Percentiles rank a stretch among this genome's conserved stretches.
Evolutionary conservation across 2,797 vertebrate species (phyloP).

Genomic region (Megaceryle alcyon): DNA sequence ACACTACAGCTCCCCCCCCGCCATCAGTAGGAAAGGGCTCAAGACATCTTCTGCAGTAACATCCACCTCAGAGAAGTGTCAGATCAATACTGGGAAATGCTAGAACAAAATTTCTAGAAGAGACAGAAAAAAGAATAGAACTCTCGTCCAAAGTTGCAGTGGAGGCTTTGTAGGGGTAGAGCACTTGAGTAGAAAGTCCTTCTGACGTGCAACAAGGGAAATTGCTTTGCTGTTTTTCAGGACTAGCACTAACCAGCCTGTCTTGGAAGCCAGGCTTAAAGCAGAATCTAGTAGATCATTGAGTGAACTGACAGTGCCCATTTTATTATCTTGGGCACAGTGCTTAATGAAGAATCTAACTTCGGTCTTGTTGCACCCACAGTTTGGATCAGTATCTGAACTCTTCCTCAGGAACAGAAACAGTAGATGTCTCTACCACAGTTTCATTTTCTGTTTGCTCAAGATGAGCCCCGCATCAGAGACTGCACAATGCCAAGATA

Average conservation of each 20-base stretch:
- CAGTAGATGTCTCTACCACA: background rate
- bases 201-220: background rate
- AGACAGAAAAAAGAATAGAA: background rate
- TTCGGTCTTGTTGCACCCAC: background rate
- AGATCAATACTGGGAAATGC: background rate
- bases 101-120: background rate
- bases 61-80: background rate
- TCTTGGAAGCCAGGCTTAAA: background rate
- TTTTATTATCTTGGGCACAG: background rate
- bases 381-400: background rate
- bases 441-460: background rate
- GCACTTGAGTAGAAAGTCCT: background rate
- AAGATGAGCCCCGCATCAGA: background rate
- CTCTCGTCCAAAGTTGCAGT: background rate
- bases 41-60: background rate
- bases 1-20: background rate
- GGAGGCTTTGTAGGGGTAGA: fast-evolving
- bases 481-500: background rate
- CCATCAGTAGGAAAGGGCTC: background rate
- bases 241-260: background rate
- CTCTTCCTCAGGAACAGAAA: background rate
- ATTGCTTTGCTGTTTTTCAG: background rate
- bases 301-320: background rate
- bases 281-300: background rate
- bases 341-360: background rate